Conservation (phyloP, 2,113 vertebrate genomes). For the Oenanthe melanoleuca region DNA sequence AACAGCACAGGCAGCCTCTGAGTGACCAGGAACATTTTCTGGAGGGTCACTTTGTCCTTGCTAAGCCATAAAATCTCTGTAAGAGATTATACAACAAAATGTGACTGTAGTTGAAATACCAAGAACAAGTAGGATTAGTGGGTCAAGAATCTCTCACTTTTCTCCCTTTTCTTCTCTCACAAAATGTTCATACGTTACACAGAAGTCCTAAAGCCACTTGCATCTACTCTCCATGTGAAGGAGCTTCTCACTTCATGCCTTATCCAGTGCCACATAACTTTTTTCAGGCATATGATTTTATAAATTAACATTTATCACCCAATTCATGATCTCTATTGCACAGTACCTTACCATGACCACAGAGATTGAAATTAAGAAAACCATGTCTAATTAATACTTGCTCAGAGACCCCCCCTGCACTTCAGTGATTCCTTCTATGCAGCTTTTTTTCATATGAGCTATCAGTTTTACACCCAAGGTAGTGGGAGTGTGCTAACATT, state of each 20-base stretch:
- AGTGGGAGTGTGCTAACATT: neutral
- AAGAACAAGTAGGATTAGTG: neutral
- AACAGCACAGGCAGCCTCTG: neutral
- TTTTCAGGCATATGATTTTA: neutral
- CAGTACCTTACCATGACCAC: neutral
- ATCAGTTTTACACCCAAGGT: neutral
- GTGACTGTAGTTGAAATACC: neutral
- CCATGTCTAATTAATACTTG: neutral
- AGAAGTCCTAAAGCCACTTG: neutral
- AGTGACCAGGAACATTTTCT: neutral
- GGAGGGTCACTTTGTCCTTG: neutral
- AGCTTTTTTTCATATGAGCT: neutral
- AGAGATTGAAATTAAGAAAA: neutral
- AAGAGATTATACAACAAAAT: neutral
- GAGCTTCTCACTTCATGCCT: neutral
- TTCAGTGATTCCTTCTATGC: neutral
- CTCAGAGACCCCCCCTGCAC: neutral
- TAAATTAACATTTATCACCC: neutral
- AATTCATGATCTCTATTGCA: neutral
- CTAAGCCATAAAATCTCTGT: neutral
- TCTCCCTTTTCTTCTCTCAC: neutral
- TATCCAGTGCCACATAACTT: neutral
- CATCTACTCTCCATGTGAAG: neutral
- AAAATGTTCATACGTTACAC: neutral
- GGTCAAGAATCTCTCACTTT: neutral